Evolutionary conservation across 2,888 invertebrate genomes (phyloP).

Genomic region (Celastrina argiolus): DNA sequence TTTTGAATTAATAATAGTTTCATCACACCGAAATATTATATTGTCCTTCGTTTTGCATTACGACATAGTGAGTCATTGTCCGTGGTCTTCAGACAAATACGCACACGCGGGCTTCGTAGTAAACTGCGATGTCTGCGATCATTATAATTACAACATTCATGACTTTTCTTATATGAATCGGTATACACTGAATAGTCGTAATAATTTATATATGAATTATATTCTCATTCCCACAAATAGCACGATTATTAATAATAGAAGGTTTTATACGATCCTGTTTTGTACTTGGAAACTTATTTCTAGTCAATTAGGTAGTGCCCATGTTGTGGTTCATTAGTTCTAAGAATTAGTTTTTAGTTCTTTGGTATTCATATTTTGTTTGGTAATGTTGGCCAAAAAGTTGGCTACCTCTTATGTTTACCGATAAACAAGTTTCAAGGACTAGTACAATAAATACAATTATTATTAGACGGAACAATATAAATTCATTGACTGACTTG

Average conservation of each 20-base stretch:
- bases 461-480: background rate
- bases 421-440: constrained; percentile 5
- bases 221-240: background rate
- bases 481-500: background rate
- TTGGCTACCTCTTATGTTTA: background rate
- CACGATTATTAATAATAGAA: background rate
- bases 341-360: background rate
- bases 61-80: constrained; percentile 67
- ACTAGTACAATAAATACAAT: background rate
- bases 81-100: constrained; percentile 52
- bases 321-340: background rate
- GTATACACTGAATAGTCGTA: constrained; percentile 34
- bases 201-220: background rate
- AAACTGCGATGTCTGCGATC: constrained; percentile 39
- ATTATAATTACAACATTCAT: constrained; percentile 59
- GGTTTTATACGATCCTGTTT: too few species aligned
- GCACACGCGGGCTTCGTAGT: constrained; percentile 37
- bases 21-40: constrained; percentile 73
- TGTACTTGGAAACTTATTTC: background rate
- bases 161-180: constrained; percentile 59
- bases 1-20: constrained; percentile 57
- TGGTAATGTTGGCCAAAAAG: background rate
- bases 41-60: constrained; percentile 58
- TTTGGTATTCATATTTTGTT: background rate
- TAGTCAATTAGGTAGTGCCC: background rate